Evolutionary conservation across 2,113 vertebrate species (phyloP).

Genomic region (Malurus alboscapulatus): DNA sequence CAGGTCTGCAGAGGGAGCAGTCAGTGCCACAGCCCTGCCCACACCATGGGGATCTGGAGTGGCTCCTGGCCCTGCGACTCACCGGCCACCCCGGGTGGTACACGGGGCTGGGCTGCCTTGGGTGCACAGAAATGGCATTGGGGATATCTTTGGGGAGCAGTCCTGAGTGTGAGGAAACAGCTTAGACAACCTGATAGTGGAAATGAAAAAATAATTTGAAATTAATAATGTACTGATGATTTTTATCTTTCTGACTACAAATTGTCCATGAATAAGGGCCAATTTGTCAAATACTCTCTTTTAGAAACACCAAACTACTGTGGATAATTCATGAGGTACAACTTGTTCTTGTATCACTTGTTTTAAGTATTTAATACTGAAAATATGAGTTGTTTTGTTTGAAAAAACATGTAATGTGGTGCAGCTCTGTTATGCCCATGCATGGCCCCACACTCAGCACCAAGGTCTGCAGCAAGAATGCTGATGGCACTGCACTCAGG

Average conservation of each 20-base stretch:
- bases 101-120: accelerated
- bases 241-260: neutral
- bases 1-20: neutral
- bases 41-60: accelerated
- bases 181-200: neutral
- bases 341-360: neutral
- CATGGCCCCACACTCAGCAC: accelerated
- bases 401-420: neutral
- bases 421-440: accelerated
- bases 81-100: accelerated
- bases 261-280: neutral
- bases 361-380: conserved; percentile 6
- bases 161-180: neutral
- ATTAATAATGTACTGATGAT: neutral
- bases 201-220: neutral
- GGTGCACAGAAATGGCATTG: accelerated
- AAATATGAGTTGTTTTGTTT: neutral
- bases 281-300: neutral
- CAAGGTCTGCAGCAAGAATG: neutral
- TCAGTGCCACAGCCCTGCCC: accelerated
- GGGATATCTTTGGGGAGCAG: neutral
- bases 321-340: neutral
- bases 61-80: accelerated
- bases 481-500: accelerated
- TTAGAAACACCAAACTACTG: neutral